Evolutionary conservation across 2,888 invertebrate species (phyloP).

Genomic region (Byasa hedistus): DNA sequence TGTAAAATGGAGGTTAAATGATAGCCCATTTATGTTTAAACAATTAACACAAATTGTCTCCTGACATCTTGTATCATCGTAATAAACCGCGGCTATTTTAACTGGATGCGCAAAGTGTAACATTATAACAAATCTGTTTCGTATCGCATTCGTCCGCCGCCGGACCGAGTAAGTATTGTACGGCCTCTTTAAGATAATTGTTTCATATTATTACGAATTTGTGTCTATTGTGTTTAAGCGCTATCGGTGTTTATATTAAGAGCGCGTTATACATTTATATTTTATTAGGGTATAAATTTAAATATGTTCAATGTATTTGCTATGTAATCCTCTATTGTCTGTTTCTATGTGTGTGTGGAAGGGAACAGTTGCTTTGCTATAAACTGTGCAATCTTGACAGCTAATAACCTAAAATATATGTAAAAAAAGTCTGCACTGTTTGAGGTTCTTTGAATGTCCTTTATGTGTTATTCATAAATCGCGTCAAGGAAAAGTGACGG

Average conservation of each 20-base stretch:
- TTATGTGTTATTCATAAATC: conserved; percentile 39
- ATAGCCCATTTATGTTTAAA: too few species aligned
- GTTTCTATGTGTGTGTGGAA: conserved; percentile 22
- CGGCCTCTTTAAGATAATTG: conserved; percentile 21
- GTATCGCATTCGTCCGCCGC: conserved; percentile 13
- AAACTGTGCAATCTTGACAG: conserved; percentile 20
- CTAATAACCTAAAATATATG: conserved; percentile 23
- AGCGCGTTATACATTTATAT: conserved; percentile 24
- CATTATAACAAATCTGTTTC: background rate
- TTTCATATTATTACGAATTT: conserved; percentile 31
- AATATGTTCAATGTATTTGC: conserved; percentile 28
- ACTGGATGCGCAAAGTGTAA: conserved; percentile 2
- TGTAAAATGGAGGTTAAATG: too few species aligned
- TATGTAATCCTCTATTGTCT: conserved; percentile 23
- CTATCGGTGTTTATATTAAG: conserved; percentile 16
- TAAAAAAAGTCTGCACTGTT: conserved; percentile 25
- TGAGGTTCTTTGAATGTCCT: conserved; percentile 32
- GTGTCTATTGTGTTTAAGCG: conserved; percentile 22
- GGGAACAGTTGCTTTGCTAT: conserved; percentile 27
- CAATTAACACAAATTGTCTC: too few species aligned
- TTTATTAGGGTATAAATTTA: conserved; percentile 23
- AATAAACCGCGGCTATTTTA: background rate
- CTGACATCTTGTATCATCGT: too few species aligned
- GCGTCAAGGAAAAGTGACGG: conserved; percentile 20
- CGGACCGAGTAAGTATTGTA: conserved; percentile 6